Conservation (phyloP, 2,113 vertebrate species). For the Thamnaconus septentrionalis region DNA sequence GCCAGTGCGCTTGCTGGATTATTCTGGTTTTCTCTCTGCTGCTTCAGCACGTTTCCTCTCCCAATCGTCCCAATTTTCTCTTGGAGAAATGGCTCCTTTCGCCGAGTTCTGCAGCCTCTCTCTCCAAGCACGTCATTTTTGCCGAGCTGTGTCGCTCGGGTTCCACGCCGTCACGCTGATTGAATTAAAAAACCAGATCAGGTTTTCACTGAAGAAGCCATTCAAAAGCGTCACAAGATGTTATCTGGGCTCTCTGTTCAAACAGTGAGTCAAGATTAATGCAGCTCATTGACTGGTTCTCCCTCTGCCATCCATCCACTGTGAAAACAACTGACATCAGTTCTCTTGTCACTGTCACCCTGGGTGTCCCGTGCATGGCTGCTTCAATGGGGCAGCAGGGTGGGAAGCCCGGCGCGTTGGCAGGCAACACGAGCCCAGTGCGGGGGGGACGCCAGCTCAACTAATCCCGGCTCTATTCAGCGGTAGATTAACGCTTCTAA, state of each 20-base stretch:
- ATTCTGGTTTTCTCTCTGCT: slow-evolving; percentile 27
- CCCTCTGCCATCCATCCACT: slow-evolving; percentile 26
- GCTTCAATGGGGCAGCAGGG: slow-evolving; percentile 52
- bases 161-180: background rate
- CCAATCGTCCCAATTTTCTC: background rate
- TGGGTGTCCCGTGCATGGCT: slow-evolving; percentile 52
- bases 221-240: slow-evolving; percentile 1
- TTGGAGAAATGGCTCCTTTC: background rate
- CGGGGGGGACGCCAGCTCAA: slow-evolving; percentile 42
- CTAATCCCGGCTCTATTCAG: slow-evolving; percentile 76
- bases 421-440: slow-evolving; percentile 39
- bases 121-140: background rate
- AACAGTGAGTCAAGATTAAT: slow-evolving; percentile 20
- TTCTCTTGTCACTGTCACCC: slow-evolving; percentile 35
- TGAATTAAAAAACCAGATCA: slow-evolving; percentile 2
- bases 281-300: slow-evolving; percentile 16
- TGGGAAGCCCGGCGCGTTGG: slow-evolving; percentile 46
- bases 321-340: slow-evolving; percentile 74
- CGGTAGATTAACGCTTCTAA: slow-evolving; percentile 74
- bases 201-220: background rate
- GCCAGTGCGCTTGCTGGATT: slow-evolving; percentile 23
- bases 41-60: background rate
- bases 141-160: background rate
- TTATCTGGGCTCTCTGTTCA: slow-evolving; percentile 5
- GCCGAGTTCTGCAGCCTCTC: background rate